These are phyloP conservation scores for Synanthedon vespiformis DNA, from an alignment of 2,888 invertebrate genomes.

Conservation along the genomic window DNA sequence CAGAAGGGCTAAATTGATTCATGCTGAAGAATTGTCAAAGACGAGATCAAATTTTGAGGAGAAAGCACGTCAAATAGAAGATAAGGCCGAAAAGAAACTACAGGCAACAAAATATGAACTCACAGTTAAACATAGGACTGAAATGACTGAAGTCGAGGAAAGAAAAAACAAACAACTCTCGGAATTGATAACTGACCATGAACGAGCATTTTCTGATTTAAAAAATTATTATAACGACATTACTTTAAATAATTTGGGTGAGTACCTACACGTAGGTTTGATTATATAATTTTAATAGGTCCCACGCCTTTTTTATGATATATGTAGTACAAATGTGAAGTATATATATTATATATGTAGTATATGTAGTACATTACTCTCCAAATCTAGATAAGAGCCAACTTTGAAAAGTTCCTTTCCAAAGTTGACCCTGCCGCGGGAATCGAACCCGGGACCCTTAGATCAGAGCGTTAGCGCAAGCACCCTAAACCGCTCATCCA, in stretches of 20 bases:
- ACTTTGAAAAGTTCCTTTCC: no score
- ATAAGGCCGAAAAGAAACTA: constrained; percentile 80
- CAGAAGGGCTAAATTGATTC: constrained; percentile 76
- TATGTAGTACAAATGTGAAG: not conserved
- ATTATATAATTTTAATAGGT: not conserved
- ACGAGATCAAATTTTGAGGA: constrained; percentile 64
- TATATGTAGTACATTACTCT: no score
- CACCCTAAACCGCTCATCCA: no score
- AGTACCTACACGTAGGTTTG: constrained; percentile 4
- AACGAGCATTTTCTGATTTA: constrained; percentile 87
- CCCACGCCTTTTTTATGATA: not conserved
- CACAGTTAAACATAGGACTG: constrained; percentile 80
- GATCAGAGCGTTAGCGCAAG: no score
- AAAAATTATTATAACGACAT: constrained; percentile 97
- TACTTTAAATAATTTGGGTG: constrained; percentile 89
- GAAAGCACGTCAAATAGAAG: constrained; percentile 61
- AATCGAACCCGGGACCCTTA: no score
- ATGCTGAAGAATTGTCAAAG: constrained; percentile 81
- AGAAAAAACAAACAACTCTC: constrained; percentile 90
- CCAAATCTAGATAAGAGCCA: no score
- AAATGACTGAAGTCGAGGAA: constrained; percentile 90
- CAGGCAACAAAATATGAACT: constrained; percentile 77
- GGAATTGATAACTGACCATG: constrained; percentile 84
- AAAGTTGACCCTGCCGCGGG: no score
- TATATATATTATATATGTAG: no score